phyloP scores from a whole-genome alignment of 2,797 vertebrate genomes.

The Macrochelys suwanniensis region DNA sequence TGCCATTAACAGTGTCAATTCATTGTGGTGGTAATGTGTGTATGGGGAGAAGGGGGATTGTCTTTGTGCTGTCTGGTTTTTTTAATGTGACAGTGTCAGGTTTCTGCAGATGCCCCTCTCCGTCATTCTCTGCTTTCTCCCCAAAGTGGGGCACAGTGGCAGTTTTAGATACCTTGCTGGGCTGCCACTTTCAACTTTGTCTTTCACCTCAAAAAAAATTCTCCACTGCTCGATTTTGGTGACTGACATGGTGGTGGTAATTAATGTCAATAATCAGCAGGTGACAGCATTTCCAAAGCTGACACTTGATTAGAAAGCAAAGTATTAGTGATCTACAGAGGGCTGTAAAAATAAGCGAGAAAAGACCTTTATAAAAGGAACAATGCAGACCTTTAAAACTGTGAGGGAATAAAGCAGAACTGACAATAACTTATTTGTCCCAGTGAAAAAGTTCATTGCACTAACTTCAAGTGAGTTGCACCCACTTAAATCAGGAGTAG shows the following conservation, averaged over 20 bases:
- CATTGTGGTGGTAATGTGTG: neutral
- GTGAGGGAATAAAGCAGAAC: neutral
- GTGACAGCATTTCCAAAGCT: accelerated
- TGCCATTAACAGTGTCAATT: neutral
- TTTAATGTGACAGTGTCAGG: neutral
- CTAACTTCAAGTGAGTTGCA: neutral
- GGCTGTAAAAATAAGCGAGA: accelerated
- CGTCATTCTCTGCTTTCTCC: neutral
- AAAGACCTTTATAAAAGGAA: neutral
- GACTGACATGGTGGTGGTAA: neutral
- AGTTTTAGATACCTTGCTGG: neutral
- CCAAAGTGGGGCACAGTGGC: neutral
- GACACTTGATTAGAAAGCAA: neutral
- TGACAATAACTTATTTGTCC: neutral
- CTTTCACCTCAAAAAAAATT: neutral
- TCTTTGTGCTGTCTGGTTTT: neutral
- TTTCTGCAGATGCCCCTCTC: neutral
- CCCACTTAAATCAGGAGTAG: neutral
- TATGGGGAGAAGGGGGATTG: too few relatives aligned
- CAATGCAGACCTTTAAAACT: neutral
- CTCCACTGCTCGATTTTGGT: neutral
- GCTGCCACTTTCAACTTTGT: neutral
- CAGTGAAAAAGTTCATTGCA: neutral
- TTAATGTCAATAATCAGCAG: neutral
- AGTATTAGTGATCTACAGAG: neutral